A percentile compares a stretch with the other conserved stretches of the same genome.
phyloP scores from a whole-genome alignment of 2,888 invertebrate species.

The Boloria euphrosyne region DNA sequence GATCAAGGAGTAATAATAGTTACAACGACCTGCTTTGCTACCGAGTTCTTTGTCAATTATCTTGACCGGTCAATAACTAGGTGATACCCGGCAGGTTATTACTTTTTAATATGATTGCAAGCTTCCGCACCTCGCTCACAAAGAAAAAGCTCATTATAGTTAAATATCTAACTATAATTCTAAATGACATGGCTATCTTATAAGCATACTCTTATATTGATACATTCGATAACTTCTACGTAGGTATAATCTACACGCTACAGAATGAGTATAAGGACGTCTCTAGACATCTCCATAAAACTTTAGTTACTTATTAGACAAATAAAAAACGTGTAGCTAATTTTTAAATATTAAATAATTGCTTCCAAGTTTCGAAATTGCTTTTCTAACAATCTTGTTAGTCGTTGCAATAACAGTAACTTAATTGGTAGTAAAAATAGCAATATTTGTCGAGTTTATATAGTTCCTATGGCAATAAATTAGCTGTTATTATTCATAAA shows the following conservation, averaged over 20 bases:
- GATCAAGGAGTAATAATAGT: conserved; percentile 9
- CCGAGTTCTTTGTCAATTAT: conserved; percentile 14
- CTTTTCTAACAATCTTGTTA: conserved; percentile 4
- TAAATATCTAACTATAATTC: background rate
- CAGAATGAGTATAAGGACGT: background rate
- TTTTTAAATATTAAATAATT: conserved; percentile 3
- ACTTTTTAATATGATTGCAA: conserved; percentile 22
- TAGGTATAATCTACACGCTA: too few species aligned
- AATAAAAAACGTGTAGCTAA: background rate
- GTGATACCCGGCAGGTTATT: conserved; percentile 25
- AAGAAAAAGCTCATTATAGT: conserved; percentile 12
- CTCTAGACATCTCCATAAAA: background rate
- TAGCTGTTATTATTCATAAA: background rate
- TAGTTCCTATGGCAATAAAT: background rate
- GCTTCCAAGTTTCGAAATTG: background rate
- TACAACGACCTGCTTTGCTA: conserved; percentile 19
- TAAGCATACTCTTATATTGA: background rate
- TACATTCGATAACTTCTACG: too few species aligned
- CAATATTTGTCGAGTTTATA: conserved; percentile 3
- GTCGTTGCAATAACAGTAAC: background rate
- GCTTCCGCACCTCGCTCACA: conserved; percentile 18
- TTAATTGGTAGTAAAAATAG: conserved; percentile 16
- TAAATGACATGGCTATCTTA: conserved; percentile 3
- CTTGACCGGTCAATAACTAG: conserved; percentile 12
- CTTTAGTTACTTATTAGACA: background rate